A percentile compares a stretch with the other conserved stretches of the same genome.
Evolutionary conservation across 2,113 vertebrate species (phyloP).

Genomic region (Rhadina sibilatrix): DNA sequence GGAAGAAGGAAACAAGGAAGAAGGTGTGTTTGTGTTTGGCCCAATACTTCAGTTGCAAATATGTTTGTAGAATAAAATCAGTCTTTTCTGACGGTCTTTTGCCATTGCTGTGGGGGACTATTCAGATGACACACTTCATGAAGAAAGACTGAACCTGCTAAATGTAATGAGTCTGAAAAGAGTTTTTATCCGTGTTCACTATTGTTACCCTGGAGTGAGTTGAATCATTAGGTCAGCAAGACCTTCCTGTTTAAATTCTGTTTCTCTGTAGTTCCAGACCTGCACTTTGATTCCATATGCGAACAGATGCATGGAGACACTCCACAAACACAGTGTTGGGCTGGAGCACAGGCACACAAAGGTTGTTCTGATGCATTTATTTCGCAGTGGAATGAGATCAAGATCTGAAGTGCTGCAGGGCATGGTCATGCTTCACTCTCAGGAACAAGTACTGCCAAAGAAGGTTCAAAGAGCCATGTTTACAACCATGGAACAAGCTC

Average conservation of each 20-base stretch:
- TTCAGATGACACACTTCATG: neutral
- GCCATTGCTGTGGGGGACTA: neutral
- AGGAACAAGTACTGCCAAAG: slow-evolving; percentile 1
- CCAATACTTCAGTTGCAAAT: neutral
- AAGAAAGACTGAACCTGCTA: neutral
- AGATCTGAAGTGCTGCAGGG: neutral
- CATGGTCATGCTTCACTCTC: neutral
- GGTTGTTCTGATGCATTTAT: neutral
- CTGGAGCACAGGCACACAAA: neutral
- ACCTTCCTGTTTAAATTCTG: neutral
- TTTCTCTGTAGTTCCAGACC: neutral
- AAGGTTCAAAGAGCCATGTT: slow-evolving; percentile 7
- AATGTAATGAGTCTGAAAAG: neutral
- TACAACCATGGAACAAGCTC: neutral
- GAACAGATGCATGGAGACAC: rapidly evolving
- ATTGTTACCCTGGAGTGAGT: rapidly evolving
- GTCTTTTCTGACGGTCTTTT: neutral
- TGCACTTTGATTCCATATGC: neutral
- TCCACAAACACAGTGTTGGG: rapidly evolving
- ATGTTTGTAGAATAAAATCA: neutral
- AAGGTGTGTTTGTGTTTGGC: neutral
- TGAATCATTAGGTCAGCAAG: neutral
- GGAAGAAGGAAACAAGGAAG: neutral
- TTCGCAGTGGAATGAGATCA: neutral
- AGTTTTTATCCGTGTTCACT: neutral